phyloP scores from a whole-genome alignment of 2,888 invertebrate species.

The Gasteruption jaculator region DNA sequence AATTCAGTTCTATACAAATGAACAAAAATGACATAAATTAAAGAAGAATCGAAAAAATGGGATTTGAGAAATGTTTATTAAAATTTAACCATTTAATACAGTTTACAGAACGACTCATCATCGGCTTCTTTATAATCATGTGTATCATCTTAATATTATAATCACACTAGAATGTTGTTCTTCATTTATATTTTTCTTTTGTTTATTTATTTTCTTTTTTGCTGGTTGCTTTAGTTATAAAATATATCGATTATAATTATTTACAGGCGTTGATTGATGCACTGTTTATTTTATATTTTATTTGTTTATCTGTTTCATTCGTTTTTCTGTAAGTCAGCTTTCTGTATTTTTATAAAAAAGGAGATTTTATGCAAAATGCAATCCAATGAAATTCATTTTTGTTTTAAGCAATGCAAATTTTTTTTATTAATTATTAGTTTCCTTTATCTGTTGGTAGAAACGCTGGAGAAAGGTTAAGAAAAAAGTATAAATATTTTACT shows the following conservation, averaged over 20 bases:
- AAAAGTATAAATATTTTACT: no score
- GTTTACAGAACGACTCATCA: constrained; percentile 37
- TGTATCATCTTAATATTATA: constrained; percentile 40
- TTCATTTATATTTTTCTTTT: no score
- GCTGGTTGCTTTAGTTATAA: constrained; percentile 38
- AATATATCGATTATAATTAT: constrained; percentile 31
- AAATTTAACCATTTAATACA: constrained; percentile 41
- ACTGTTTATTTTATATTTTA: constrained; percentile 16
- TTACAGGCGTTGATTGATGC: constrained; percentile 15
- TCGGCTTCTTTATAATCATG: constrained; percentile 37
- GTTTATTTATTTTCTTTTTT: background rate
- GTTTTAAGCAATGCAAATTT: no score
- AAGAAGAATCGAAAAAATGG: constrained; percentile 38
- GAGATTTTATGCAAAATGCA: no score
- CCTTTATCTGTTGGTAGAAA: no score
- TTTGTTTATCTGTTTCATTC: no score
- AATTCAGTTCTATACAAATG: background rate
- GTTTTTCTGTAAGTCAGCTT: no score
- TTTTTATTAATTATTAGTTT: no score
- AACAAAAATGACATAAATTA: constrained; percentile 26
- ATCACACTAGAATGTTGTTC: constrained; percentile 30
- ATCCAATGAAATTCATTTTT: no score
- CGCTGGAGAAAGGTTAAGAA: no score
- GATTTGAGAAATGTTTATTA: constrained; percentile 43
- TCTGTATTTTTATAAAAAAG: no score